Evolutionary conservation across 2,797 vertebrate species (phyloP).

Genomic region (Eupleurogrammus muticus): DNA sequence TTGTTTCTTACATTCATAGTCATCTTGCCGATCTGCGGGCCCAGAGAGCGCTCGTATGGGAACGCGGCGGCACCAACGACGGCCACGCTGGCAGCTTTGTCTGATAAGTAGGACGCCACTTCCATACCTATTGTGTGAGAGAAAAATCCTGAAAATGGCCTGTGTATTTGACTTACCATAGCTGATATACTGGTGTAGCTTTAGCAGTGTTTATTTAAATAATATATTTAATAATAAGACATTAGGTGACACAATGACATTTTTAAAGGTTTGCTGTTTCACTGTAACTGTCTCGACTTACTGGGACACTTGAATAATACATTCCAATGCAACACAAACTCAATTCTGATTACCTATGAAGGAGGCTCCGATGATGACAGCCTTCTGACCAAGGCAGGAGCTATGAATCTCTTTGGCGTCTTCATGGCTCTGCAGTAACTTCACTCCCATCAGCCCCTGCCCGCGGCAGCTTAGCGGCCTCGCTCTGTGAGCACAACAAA

Average conservation of each 20-base stretch:
- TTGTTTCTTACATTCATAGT: constrained; percentile 83
- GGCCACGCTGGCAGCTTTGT: constrained; percentile 83
- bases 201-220: background rate
- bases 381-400: constrained; percentile 75
- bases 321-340: background rate
- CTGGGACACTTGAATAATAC: background rate
- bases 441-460: constrained; percentile 83
- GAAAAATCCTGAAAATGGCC: background rate
- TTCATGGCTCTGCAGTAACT: constrained; percentile 80
- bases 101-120: constrained; percentile 86
- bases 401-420: constrained; percentile 85
- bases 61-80: constrained; percentile 81
- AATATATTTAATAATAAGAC: background rate
- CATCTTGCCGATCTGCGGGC: constrained; percentile 86
- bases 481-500: constrained; percentile 74
- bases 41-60: constrained; percentile 84
- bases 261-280: too few relatives aligned
- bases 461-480: constrained; percentile 83
- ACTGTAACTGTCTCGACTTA: too few relatives aligned
- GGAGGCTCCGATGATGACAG: constrained; percentile 87
- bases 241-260: too few relatives aligned
- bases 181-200: background rate
- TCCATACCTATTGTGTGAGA: constrained; percentile 87
- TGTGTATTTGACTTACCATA: background rate
- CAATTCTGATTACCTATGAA: constrained; percentile 85